Evolutionary conservation across 2,888 invertebrate genomes (phyloP).

Genomic region (Lepas anatifera): DNA sequence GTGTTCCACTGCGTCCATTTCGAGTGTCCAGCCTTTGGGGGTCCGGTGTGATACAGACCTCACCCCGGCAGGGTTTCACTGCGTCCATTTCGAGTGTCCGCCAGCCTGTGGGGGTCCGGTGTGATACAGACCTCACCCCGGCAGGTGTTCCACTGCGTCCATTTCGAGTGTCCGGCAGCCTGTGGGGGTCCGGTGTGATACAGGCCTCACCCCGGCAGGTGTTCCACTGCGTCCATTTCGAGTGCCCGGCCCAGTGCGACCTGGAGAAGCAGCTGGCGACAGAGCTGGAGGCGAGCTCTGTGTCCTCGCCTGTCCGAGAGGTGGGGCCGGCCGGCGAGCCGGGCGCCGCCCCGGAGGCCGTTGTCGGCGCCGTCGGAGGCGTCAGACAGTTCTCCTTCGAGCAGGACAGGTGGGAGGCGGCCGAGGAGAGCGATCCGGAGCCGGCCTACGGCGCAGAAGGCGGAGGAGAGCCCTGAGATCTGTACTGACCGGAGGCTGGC

Average conservation of each 20-base stretch:
- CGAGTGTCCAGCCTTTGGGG: no score
- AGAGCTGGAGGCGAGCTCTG: not conserved
- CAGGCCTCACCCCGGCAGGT: constrained; percentile 45
- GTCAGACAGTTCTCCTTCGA: not conserved
- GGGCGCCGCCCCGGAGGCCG: not conserved
- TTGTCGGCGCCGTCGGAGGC: not conserved
- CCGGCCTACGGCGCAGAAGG: not conserved
- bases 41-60: no score
- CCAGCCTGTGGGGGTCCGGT: no score
- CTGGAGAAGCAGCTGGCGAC: not conserved
- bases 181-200: no score
- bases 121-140: no score
- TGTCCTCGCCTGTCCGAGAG: not conserved
- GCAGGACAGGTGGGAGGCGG: not conserved
- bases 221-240: constrained; percentile 95
- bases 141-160: no score
- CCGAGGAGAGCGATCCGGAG: not conserved
- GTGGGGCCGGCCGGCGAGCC: not conserved
- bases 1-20: no score
- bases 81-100: no score
- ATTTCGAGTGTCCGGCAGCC: no score
- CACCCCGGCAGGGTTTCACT: no score
- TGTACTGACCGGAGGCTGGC: no score
- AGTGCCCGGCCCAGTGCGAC: constrained; percentile 65
- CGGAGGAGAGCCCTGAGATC: not conserved